Evolutionary conservation across 2,113 vertebrate species (phyloP).

Genomic region (Lophotis ruficrista): DNA sequence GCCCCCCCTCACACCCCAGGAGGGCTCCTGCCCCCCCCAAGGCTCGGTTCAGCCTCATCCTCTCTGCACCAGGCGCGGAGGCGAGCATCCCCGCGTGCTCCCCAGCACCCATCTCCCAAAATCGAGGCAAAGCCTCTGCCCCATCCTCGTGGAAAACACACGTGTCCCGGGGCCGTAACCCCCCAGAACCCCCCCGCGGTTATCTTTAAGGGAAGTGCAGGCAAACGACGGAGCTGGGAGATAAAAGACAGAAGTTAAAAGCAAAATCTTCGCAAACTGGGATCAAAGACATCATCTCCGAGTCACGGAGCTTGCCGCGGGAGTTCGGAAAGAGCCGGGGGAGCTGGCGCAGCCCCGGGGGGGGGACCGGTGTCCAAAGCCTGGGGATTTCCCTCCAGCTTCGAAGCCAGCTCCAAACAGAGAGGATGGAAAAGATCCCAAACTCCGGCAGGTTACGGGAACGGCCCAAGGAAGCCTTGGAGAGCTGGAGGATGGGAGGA

Average conservation of each 20-base stretch:
- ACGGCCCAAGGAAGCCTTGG: not conserved
- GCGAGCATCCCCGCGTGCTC: rapidly evolving
- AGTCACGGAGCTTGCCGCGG: not conserved
- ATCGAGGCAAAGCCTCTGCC: not conserved
- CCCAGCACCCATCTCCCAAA: not conserved
- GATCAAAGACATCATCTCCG: not conserved
- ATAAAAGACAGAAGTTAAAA: not conserved
- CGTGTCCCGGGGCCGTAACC: too few relatives aligned
- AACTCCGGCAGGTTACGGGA: rapidly evolving
- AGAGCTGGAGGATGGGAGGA: not conserved
- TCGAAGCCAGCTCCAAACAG: not conserved
- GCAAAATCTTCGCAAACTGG: not conserved
- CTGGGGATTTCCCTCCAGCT: not conserved
- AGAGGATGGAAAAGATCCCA: not conserved
- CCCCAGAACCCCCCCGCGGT: not conserved
- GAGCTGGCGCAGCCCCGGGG: not conserved
- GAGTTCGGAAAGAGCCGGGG: not conserved
- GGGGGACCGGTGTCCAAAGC: not conserved
- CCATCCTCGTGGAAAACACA: not conserved
- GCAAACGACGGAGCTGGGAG: not conserved
- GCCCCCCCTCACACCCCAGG: not conserved
- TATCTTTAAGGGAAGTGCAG: not conserved
- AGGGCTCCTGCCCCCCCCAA: not conserved
- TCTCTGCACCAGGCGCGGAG: not conserved
- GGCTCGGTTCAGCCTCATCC: not conserved